Percentiles rank a stretch among this genome's conserved stretches.
phyloP scores from a whole-genome alignment of 23 tunicate genomes.

The Halocynthia roretzi region DNA sequence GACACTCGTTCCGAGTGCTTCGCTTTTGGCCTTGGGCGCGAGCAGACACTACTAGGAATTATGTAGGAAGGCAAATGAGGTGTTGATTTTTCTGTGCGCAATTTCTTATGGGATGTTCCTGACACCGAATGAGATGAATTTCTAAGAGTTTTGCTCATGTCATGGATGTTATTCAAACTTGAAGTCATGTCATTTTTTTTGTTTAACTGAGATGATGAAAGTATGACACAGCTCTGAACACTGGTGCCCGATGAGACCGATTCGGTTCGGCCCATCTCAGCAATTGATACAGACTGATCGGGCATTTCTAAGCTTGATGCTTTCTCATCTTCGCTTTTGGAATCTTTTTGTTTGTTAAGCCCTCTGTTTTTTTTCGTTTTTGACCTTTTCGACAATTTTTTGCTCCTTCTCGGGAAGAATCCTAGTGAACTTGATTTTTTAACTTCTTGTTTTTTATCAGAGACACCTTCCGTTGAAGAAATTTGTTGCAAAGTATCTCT shows the following conservation, averaged over 20 bases:
- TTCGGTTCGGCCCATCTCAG: background rate
- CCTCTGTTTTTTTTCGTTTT: background rate
- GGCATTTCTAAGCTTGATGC: slow-evolving; percentile 1
- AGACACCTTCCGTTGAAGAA: background rate
- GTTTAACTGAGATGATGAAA: background rate
- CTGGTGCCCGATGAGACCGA: slow-evolving; percentile 30
- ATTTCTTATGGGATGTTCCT: too few species aligned
- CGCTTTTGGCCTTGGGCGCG: slow-evolving; percentile 36
- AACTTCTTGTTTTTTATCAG: background rate
- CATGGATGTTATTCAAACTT: too few species aligned
- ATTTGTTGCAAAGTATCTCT: slow-evolving; percentile 1
- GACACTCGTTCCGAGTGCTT: slow-evolving; percentile 10
- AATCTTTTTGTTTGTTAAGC: background rate
- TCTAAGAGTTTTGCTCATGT: too few species aligned
- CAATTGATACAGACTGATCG: background rate
- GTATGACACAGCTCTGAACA: slow-evolving; percentile 20
- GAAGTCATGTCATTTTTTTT: too few species aligned
- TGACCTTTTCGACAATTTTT: background rate
- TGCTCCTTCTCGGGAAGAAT: slow-evolving; percentile 4
- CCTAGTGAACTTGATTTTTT: background rate
- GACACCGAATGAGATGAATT: too few species aligned
- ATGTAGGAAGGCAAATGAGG: background rate
- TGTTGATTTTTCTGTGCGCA: too few species aligned
- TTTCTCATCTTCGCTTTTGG: background rate
- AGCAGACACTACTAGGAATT: slow-evolving; percentile 2